These are phyloP conservation scores for Nixonia krombeini DNA, from an alignment of 1,140 invertebrate genomes.

Conservation along the genomic window DNA sequence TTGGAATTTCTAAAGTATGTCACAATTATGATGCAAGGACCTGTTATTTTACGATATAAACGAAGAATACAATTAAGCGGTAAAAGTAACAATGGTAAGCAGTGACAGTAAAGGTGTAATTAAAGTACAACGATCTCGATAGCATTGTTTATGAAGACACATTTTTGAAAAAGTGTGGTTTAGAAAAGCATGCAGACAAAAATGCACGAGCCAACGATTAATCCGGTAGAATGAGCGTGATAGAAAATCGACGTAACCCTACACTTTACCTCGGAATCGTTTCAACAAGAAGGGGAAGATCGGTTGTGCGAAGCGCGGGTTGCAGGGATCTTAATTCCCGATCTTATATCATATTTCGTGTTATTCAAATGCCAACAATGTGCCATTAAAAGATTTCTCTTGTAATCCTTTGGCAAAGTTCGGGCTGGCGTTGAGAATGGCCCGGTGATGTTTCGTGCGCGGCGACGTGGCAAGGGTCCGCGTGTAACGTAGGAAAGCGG, in stretches of 20 bases:
- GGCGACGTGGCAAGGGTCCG: neutral
- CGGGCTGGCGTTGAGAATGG: conserved; percentile 1
- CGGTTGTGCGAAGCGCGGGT: conserved; percentile 12
- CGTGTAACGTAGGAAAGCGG: conserved; percentile 28
- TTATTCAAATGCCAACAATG: conserved; percentile 72
- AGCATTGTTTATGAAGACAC: too few relatives aligned
- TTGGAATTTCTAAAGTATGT: too few relatives aligned
- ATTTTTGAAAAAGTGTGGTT: too few relatives aligned
- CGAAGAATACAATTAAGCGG: too few relatives aligned
- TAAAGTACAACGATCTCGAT: too few relatives aligned
- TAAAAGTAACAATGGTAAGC: too few relatives aligned
- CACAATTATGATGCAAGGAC: too few relatives aligned
- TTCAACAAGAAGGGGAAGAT: conserved; percentile 26
- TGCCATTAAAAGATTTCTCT: conserved; percentile 70
- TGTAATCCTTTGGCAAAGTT: conserved; percentile 52
- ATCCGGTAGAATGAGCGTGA: conserved; percentile 22
- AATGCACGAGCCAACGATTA: conserved; percentile 45
- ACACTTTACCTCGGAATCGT: conserved; percentile 25
- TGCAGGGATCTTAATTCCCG: conserved; percentile 41
- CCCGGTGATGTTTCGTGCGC: neutral
- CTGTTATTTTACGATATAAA: too few relatives aligned
- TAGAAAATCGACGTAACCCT: conserved; percentile 36
- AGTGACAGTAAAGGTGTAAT: too few relatives aligned
- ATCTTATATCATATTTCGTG: conserved; percentile 71
- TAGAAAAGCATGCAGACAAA: conserved; percentile 27